Conservation (phyloP, 2,113 vertebrate species). For the Lontra canadensis region DNA sequence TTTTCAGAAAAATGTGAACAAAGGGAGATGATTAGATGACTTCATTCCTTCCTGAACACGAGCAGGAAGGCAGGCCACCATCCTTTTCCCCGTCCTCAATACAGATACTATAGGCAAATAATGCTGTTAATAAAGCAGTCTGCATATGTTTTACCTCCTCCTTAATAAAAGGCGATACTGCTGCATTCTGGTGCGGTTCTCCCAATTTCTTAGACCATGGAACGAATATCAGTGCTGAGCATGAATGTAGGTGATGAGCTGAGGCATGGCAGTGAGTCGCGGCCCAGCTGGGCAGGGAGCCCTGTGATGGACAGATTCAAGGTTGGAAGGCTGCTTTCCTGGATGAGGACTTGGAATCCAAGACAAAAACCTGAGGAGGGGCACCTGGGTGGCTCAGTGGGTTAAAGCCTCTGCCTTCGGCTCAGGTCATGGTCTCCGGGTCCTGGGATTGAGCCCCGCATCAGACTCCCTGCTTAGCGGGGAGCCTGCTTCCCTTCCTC, state of each 20-base stretch:
- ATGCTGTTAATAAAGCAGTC: background rate
- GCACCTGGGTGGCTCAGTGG: too few species aligned
- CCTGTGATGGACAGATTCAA: background rate
- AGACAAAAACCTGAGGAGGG: background rate
- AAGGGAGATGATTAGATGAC: background rate
- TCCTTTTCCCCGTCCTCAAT: background rate
- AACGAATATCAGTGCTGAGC: background rate
- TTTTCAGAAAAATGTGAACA: conserved; percentile 29
- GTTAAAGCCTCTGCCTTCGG: too few species aligned
- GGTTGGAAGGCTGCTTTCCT: background rate
- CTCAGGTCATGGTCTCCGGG: too few species aligned
- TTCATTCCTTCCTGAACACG: background rate
- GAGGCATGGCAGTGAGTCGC: background rate
- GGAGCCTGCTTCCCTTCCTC: too few species aligned
- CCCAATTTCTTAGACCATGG: background rate
- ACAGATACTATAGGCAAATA: background rate
- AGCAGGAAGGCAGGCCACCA: background rate
- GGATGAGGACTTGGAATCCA: background rate
- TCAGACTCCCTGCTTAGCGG: too few species aligned
- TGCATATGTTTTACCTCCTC: background rate
- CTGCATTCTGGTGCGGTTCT: conserved; percentile 2
- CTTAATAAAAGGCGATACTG: background rate
- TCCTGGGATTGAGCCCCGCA: too few species aligned
- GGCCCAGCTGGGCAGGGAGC: background rate
- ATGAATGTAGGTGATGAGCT: background rate